Conservation (phyloP, 2,113 vertebrate species). For the Meleagris gallopavo region DNA sequence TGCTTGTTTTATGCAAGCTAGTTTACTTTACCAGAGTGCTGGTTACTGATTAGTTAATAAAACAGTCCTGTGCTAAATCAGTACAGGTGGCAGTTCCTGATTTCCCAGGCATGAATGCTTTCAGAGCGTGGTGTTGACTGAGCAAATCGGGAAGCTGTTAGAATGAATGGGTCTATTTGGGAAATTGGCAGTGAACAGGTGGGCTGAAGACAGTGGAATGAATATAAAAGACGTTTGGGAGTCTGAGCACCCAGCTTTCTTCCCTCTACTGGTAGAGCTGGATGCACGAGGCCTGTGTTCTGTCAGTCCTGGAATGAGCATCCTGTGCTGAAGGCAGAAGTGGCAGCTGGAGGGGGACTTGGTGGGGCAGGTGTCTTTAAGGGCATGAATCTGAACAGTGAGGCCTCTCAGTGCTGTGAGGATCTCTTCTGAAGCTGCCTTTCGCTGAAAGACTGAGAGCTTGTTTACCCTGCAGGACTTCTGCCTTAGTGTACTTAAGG, state of each 20-base stretch:
- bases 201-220: neutral
- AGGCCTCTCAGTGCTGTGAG: too few species aligned
- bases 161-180: neutral
- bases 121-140: neutral
- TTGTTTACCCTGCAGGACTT: neutral
- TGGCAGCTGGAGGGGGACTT: neutral
- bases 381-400: accelerated
- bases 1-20: neutral
- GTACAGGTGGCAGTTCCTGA: neutral
- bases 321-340: too few species aligned
- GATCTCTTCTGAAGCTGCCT: neutral
- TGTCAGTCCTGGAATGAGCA: neutral
- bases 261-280: accelerated
- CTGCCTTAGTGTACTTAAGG: neutral
- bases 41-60: neutral
- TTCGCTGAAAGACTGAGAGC: neutral
- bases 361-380: neutral
- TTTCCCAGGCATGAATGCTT: neutral
- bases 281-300: accelerated
- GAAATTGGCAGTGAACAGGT: neutral
- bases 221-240: neutral
- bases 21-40: neutral
- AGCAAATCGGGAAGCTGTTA: neutral
- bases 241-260: neutral
- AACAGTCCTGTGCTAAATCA: neutral